Conservation (phyloP, 2,797 vertebrate species). For the Scyliorhinus canicula region DNA sequence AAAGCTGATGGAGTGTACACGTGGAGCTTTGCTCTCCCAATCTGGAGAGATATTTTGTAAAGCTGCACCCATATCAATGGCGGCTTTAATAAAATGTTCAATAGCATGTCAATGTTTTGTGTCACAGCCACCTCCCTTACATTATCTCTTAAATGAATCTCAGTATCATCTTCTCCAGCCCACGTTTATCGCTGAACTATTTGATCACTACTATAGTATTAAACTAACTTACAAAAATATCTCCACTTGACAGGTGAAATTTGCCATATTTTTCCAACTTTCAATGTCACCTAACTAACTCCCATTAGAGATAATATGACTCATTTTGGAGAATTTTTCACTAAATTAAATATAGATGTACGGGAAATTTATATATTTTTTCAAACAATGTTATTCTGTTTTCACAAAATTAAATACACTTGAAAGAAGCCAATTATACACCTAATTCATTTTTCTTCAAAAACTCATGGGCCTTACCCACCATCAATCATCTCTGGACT, state of each 20-base stretch:
- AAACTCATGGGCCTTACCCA: not conserved
- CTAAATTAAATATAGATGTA: not conserved
- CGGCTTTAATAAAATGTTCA: not conserved
- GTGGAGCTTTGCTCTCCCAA: not conserved
- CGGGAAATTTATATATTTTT: not conserved
- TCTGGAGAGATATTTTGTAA: not conserved
- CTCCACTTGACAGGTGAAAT: not conserved
- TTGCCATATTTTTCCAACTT: not conserved
- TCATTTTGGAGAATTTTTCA: not conserved
- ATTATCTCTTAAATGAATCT: not conserved
- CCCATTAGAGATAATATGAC: not conserved
- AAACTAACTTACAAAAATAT: not conserved
- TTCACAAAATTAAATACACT: not conserved
- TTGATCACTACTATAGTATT: not conserved
- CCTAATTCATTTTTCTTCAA: not conserved
- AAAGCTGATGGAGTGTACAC: not conserved
- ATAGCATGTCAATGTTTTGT: not conserved
- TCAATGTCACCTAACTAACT: not conserved
- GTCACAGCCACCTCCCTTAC: not conserved
- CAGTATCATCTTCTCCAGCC: not conserved
- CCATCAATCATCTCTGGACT: not conserved
- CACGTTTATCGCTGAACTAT: not conserved
- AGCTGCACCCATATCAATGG: not conserved
- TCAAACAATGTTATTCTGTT: not conserved
- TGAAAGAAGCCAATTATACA: not conserved